Base-by-base conservation (phyloP, 1,140 invertebrate genomes). In the Diorhabda carinulata region DNA sequence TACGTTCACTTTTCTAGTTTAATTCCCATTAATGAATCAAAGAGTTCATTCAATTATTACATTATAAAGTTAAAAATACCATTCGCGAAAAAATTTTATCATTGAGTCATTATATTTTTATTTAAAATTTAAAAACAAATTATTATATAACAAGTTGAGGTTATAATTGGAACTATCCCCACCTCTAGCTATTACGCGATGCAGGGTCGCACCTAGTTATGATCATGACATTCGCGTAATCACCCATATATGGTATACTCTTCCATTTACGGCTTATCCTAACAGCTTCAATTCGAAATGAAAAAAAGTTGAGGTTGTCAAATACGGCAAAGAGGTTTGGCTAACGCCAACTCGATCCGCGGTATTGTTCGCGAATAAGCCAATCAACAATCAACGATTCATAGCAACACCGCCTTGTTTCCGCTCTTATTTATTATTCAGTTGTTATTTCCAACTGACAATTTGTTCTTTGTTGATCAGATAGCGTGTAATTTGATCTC, bases 1-100 rank as follows among this genome's bases (percentile, higher is more conserved):
- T n/a, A 64, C 62, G 45, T 64, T 64, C 62, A 52, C 62, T 64
- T 64, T 64, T 64, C 62, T 40, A 45, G 58, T 60, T 25, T 25
- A 25, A 25, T 25, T 25, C 25, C 25, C 25, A 25, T 25, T 25
- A 25, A 25, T 25, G 25, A 25, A 25, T 25, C 25, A 25, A 25
- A 25, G 25, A 25, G 25, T 25, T 25, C 25, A 25, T 25, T 25
- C 25, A 25, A 25, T 25, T 1, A 25, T 25, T 25, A 25, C 25
- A 25, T 25, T 25, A 25, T 25, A 25, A 25, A 25, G 25, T 25
- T 25, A 25, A 25, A 25, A 25, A 25, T 25, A 25, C 25, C 25
- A 1, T 25, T 25, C 25, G 25, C 25, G 25, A 25, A 25, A 25
- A 25, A 25, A 25, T 25, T 25, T 25, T 0, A 25, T 25, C 25